These are phyloP conservation scores for Caenorhabditis elegans DNA, from an alignment of 1,140 invertebrate species.

Conservation along the genomic window WBcel235 BX284606.5:3025001-3025500, in stretches of 20 bases:
- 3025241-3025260: neutral
- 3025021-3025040: neutral
- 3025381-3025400: neutral
- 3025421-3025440: neutral
- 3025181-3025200: neutral
- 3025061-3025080: neutral
- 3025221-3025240: no score
- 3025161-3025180: conserved; percentile 23
- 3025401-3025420: neutral
- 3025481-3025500: neutral
- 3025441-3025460: neutral
- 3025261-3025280: neutral
- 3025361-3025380: neutral
- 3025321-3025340: neutral
- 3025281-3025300: neutral
- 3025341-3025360: conserved; percentile 4
- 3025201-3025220: neutral
- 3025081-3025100: neutral
- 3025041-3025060: conserved; percentile 3
- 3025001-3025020: conserved; percentile 5
- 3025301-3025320: neutral
- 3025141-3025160: conserved; percentile 28
- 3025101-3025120: no score
- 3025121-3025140: conserved; percentile 19
- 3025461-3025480: conserved; percentile 31